Conservation (phyloP, 2,113 vertebrate species). For the Aleadryas rufinucha region DNA sequence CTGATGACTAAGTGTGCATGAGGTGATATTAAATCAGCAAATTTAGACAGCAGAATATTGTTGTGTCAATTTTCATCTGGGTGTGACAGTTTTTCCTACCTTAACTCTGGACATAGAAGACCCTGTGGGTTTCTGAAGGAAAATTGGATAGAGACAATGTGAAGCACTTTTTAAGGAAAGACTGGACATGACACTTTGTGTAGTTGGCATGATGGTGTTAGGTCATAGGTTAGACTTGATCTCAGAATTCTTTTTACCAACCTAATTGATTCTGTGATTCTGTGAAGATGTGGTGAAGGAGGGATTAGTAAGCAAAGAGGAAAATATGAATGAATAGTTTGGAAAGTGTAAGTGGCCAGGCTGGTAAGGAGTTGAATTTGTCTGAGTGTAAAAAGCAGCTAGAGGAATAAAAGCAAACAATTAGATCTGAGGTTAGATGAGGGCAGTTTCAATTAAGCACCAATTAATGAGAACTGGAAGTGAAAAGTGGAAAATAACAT, state of each 20-base stretch:
- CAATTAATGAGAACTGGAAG: background rate
- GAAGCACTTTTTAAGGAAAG: background rate
- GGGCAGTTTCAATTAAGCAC: background rate
- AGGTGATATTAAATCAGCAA: background rate
- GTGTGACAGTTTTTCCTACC: background rate
- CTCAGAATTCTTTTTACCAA: background rate
- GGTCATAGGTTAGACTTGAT: background rate
- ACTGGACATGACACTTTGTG: fast-evolving
- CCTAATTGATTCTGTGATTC: background rate
- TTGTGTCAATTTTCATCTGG: background rate
- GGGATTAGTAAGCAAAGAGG: background rate
- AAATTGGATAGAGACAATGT: background rate
- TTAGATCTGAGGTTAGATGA: background rate
- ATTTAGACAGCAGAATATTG: background rate
- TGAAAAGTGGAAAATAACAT: background rate
- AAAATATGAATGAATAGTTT: background rate
- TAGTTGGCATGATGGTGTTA: background rate
- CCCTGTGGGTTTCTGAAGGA: background rate
- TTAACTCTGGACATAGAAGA: background rate
- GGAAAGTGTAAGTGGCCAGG: background rate
- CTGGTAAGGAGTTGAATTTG: background rate
- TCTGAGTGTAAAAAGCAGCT: background rate
- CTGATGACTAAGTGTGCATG: background rate
- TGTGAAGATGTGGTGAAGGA: background rate
- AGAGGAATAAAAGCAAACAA: background rate